phyloP scores from a whole-genome alignment of 23 tunicate genomes.

The Botrylloides violaceus region DNA sequence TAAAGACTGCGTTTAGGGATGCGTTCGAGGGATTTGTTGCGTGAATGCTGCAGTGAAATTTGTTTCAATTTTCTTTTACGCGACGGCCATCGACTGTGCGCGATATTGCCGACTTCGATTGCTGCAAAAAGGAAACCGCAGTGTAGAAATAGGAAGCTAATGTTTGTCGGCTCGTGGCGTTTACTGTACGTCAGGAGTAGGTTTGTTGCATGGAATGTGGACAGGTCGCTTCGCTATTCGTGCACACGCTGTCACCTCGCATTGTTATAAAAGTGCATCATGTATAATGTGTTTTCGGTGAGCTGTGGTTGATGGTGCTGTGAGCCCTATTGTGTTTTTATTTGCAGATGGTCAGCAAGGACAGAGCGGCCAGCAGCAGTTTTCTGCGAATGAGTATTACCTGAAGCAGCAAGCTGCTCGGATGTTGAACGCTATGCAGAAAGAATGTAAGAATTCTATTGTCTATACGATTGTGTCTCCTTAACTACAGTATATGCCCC shows the following conservation, averaged over 20 bases:
- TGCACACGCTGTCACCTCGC: too few species aligned
- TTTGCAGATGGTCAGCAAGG: constrained; percentile 84
- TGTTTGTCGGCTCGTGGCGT: too few species aligned
- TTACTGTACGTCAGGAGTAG: too few species aligned
- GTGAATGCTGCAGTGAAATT: neutral
- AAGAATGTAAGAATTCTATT: constrained; percentile 95
- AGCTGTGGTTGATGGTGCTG: too few species aligned
- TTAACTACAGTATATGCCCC: too few species aligned
- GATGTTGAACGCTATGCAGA: constrained; percentile 87
- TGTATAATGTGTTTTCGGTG: too few species aligned
- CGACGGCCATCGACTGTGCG: neutral
- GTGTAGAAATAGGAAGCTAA: too few species aligned
- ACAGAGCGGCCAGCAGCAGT: constrained; percentile 80
- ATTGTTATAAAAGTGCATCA: too few species aligned
- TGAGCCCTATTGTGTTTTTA: neutral
- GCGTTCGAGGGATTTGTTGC: neutral
- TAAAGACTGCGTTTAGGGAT: constrained; percentile 17
- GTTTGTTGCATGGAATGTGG: too few species aligned
- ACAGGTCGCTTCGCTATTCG: too few species aligned
- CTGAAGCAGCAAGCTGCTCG: constrained; percentile 91
- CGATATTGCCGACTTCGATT: neutral
- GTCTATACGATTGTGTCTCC: too few species aligned
- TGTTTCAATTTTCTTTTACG: neutral
- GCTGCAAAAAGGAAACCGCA: neutral
- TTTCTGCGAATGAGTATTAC: constrained; percentile 63